These are phyloP conservation scores for Lophius piscatorius DNA, from an alignment of 2,113 vertebrate genomes.

Conservation along the genomic window DNA sequence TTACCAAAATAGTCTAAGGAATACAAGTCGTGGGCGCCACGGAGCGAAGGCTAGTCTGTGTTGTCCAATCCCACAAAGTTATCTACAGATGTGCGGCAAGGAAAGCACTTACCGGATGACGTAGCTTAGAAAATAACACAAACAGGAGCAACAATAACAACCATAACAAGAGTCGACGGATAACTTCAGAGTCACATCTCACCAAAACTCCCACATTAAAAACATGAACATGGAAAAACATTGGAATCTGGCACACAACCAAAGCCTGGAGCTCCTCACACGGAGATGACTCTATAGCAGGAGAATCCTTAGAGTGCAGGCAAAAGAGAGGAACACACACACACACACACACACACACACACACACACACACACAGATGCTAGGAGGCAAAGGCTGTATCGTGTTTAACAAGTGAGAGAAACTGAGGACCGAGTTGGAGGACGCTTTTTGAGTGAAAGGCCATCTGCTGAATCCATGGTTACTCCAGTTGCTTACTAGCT, in stretches of 20 bases:
- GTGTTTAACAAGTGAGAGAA: constrained; percentile 67
- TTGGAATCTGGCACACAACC: constrained; percentile 38
- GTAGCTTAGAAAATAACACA: too few relatives aligned
- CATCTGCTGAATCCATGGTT: constrained; percentile 66
- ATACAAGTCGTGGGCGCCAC: too few relatives aligned
- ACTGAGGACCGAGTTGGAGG: constrained; percentile 45
- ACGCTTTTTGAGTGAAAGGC: constrained; percentile 66
- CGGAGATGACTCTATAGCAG: constrained; percentile 15
- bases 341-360: background rate
- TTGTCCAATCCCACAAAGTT: too few relatives aligned
- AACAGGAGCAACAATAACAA: constrained; percentile 10
- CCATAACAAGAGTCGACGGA: constrained; percentile 15
- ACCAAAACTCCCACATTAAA: constrained; percentile 49
- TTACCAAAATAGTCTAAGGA: too few relatives aligned
- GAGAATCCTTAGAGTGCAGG: constrained; percentile 55
- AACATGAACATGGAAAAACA: constrained; percentile 31
- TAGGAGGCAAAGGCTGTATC: constrained; percentile 51
- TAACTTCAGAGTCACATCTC: constrained; percentile 41
- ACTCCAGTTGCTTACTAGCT: constrained; percentile 54
- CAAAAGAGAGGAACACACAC: constrained; percentile 34
- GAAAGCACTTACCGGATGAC: too few relatives aligned
- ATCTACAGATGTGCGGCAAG: too few relatives aligned
- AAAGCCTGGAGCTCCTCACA: constrained; percentile 39
- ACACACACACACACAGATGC: constrained; percentile 31
- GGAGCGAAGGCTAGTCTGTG: too few relatives aligned